A percentile compares a stretch with the other conserved stretches of the same genome.
Conservation (phyloP, 2,797 vertebrate genomes). For the Sardinella longiceps region DNA sequence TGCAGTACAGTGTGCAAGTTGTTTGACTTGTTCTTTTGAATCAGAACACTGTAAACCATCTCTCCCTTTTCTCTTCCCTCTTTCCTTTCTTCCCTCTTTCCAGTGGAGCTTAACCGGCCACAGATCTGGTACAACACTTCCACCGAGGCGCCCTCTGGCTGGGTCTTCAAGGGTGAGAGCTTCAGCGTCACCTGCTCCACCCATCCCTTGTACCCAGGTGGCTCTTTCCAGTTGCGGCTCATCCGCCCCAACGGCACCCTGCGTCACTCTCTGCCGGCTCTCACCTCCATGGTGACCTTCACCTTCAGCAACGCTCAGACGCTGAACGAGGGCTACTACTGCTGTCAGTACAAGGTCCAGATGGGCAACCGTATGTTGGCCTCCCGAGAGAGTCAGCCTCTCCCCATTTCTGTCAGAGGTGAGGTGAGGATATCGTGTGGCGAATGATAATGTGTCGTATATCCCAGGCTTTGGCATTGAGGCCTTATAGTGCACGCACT, state of each 20-base stretch:
- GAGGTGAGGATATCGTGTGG: conserved; percentile 61
- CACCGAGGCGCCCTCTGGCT: conserved; percentile 66
- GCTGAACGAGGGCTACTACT: conserved; percentile 79
- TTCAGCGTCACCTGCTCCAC: conserved; percentile 80
- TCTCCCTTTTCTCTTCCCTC: background rate
- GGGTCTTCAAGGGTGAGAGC: conserved; percentile 72
- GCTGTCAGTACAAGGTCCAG: conserved; percentile 78
- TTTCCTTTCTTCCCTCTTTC: background rate
- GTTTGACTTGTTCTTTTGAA: background rate
- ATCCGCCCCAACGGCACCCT: conserved; percentile 76
- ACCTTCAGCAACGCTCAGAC: conserved; percentile 74
- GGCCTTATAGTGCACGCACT: background rate
- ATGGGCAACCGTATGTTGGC: conserved; percentile 74
- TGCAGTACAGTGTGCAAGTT: background rate
- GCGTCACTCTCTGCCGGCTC: conserved; percentile 74
- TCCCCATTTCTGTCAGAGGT: conserved; percentile 80
- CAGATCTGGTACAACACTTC: conserved; percentile 81
- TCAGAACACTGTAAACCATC: background rate
- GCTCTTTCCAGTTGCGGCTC: conserved; percentile 78
- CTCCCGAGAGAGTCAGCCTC: conserved; percentile 78
- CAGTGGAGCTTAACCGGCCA: conserved; percentile 78
- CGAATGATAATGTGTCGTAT: background rate
- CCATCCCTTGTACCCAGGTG: conserved; percentile 70
- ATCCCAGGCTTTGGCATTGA: no score
- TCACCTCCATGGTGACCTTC: conserved; percentile 69